Base-by-base conservation (phyloP, 2,797 vertebrate species). In the Periophthalmus magnuspinnatus region DNA sequence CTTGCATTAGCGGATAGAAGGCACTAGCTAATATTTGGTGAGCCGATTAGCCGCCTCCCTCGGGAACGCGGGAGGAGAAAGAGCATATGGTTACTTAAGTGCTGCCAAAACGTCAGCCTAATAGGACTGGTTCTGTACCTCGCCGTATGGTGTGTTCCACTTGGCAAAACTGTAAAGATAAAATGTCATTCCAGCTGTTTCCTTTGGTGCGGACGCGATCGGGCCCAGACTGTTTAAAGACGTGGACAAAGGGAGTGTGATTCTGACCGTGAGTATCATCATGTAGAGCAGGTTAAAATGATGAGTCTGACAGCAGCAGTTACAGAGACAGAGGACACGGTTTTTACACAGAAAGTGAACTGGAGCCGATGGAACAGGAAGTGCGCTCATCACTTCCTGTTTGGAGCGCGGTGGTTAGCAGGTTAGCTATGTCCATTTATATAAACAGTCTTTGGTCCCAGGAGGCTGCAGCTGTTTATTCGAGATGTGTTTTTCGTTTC, bases 401-500 rank as follows among this genome's bases (percentile, higher is more conserved):
- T 28, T 28, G 28, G 28, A 28, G 3, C 28, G 28, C 28, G 28
- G 28, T 28, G n/a, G 28, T 3, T 28, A 28, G 3, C 28, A 28
- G 28, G 3, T 28, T 28, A 28, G 28, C 28, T 28, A 1, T 28
- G 28, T 28, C 1, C 28, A 28, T 28, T 28, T 28, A 28, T 28
- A 28, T 3, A 28, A 1, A 28, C 28, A 28, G 28, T 28, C n/a
- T n/a, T n/a, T n/a, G 5, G 13, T 54, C 50, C 33, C 65, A 6
- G 33, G 65, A 66, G 65, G 50, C 32, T 54, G 48, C 65, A 54
- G 19, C 50, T 66, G 64, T 55, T 66, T 50, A 55, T 66, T 34
- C 34, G 48, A 54, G 48, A 52, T 66, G 66, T 66, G 65, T 55
- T 64, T 64, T 64, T 28, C 62, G 17, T 64, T 48, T 64, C 41